These are phyloP conservation scores for Hylaea fasciaria DNA, from an alignment of 2,888 invertebrate genomes.

Conservation along the genomic window DNA sequence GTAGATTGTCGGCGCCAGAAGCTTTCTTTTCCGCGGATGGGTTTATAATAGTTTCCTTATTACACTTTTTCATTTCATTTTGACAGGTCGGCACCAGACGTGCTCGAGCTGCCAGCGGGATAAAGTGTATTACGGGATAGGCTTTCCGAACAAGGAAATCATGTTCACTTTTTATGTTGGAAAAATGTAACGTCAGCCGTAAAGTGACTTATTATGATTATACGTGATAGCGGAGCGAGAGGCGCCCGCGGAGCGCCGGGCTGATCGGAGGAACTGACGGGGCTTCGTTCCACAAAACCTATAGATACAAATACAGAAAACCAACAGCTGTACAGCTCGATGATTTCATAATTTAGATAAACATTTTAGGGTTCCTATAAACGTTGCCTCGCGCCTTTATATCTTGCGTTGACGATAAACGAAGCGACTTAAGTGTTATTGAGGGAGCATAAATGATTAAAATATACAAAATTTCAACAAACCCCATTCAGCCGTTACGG, in stretches of 20 bases:
- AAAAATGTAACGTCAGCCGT: conserved; percentile 26
- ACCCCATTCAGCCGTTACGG: too few relatives aligned
- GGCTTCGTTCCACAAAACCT: conserved; percentile 1
- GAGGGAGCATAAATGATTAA: too few relatives aligned
- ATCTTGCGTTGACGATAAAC: too few relatives aligned
- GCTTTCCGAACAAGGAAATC: conserved; percentile 20
- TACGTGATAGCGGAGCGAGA: conserved; percentile 22
- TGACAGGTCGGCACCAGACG: conserved; percentile 28
- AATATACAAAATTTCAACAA: too few relatives aligned
- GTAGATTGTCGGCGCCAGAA: conserved; percentile 27
- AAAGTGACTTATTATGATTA: conserved; percentile 32
- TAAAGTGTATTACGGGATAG: conserved; percentile 26
- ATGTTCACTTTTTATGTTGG: conserved; percentile 19
- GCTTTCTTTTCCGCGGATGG: conserved; percentile 24
- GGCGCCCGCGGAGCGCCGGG: conserved; percentile 3
- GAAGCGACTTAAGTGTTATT: too few relatives aligned
- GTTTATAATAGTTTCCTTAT: conserved; percentile 37
- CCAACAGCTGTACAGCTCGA: too few relatives aligned
- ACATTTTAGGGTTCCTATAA: too few relatives aligned
- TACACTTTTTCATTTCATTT: conserved; percentile 34
- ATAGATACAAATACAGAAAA: background rate
- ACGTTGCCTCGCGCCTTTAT: too few relatives aligned
- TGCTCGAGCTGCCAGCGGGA: conserved; percentile 6
- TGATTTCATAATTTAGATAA: too few relatives aligned
- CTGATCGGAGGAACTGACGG: conserved; percentile 14